Base-by-base conservation (phyloP, 2,888 invertebrate species). In the Melitaea athalia region DNA sequence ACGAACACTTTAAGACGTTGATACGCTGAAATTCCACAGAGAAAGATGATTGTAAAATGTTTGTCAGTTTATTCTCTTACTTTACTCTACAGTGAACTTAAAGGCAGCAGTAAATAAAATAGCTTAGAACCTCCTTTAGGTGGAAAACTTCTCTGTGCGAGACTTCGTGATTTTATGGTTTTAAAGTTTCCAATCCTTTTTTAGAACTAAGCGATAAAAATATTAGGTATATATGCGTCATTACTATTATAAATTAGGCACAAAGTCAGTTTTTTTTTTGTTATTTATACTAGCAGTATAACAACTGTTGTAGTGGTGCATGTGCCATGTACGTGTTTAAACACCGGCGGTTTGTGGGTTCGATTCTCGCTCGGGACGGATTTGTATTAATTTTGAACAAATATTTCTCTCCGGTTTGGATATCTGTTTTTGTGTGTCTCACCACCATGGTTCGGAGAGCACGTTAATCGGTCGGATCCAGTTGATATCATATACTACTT, bases 91-190 rank as follows among this genome's bases (percentile, higher is more conserved):
- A 15, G 38, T 50, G 38, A 50, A 15, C 15, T 33, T 43, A 11
- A 47, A 31, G n/a, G 10, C 38, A 11, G 59, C 49, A 33, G 63
- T 59, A 66, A 69, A 66, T 69, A 66, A 63, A 38, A 33, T 62
- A 62, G 61, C 62, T 65, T 59, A 59, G 64, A 65, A 62, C 59
- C 55, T 57, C 60, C 52, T 69, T 65, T 62, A 38, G 53, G 17
- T 60, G 42, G 49, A 15, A 42, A 69, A 69, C 64, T 72, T 63
- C 61, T 62, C 49, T n/a, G 55, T 38, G 62, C 57, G 15, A 38
- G 55, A 47, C 52, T 42, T 50, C 43, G 53, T 43, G 50, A 59
- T 50, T 42, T 67, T 63, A 63, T 63, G 50, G 43, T 43, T 43
- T 57, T 59, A 53, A 67, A 67, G 57, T 67, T 62, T 55, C 50